Conservation (phyloP, 2,888 invertebrate species). For the Pocota personata region DNA sequence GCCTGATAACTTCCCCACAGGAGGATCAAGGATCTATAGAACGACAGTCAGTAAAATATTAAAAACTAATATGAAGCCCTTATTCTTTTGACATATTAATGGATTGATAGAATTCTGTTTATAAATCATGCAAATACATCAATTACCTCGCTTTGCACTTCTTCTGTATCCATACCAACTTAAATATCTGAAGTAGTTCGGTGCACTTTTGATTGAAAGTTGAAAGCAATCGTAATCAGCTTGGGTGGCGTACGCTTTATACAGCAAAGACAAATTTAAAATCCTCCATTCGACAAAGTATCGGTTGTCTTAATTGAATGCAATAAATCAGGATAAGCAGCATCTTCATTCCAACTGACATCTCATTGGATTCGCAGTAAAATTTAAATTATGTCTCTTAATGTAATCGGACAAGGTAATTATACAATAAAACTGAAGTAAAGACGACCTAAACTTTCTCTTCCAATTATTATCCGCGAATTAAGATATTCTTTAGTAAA, state of each 20-base stretch:
- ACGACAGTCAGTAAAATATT: too few species aligned
- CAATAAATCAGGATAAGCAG: constrained; percentile 39
- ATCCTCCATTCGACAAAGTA: background rate
- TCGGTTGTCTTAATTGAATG: background rate
- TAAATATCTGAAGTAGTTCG: too few species aligned
- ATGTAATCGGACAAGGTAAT: constrained; percentile 59
- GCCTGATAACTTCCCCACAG: too few species aligned
- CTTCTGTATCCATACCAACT: too few species aligned
- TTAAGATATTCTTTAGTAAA: constrained; percentile 40
- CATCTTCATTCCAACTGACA: constrained; percentile 24
- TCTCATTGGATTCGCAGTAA: constrained; percentile 42
- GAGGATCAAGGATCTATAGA: too few species aligned
- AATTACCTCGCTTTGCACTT: too few species aligned
- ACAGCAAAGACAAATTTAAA: background rate
- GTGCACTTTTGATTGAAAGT: too few species aligned
- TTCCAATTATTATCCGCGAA: constrained; percentile 39
- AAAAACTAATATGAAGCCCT: too few species aligned
- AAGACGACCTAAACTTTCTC: constrained; percentile 44
- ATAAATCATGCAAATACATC: too few species aligned
- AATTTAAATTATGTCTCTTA: constrained; percentile 57
- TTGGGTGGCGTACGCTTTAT: background rate
- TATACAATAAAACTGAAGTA: constrained; percentile 44
- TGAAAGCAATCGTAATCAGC: background rate
- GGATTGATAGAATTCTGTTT: too few species aligned
- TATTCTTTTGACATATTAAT: too few species aligned